Conservation (phyloP, 2,888 invertebrate genomes). For the Drosophila mayaguana region DNA sequence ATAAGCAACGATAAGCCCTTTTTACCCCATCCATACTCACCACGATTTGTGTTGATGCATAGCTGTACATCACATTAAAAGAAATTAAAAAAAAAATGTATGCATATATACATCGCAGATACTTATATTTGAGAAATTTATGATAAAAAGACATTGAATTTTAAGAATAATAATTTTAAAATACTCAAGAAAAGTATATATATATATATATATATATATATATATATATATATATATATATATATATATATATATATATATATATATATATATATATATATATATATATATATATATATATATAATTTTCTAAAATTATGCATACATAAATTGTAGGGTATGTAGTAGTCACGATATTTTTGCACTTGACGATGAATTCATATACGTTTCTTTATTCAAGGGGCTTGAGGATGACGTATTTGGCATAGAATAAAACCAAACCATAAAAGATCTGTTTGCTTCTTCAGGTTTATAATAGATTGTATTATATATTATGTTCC, state of each 20-base stretch:
- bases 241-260: slow-evolving; percentile 10
- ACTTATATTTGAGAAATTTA: slow-evolving; percentile 27
- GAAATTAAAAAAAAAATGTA: neutral
- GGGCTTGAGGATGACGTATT: slow-evolving; percentile 27
- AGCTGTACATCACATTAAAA: neutral
- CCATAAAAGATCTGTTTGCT: slow-evolving; percentile 13
- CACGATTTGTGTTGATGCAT: neutral
- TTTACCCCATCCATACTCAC: slow-evolving; percentile 26
- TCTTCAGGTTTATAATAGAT: slow-evolving; percentile 3
- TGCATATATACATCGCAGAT: slow-evolving; percentile 26
- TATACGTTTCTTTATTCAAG: slow-evolving; percentile 25
- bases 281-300: neutral
- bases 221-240: slow-evolving; percentile 15
- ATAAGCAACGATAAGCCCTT: neutral
- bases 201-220: slow-evolving; percentile 10
- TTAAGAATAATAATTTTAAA: neutral
- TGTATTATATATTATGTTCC: slow-evolving; percentile 9
- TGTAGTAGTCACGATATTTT: neutral
- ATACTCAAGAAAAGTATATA: neutral
- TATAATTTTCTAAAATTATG: slow-evolving; percentile 21
- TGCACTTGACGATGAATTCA: neutral
- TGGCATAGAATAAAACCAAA: slow-evolving; percentile 28
- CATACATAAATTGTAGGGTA: slow-evolving; percentile 14
- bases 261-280: neutral
- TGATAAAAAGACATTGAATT: slow-evolving; percentile 3